Conservation (phyloP, 2,113 vertebrate species). For the Bagarius yarrelli region DNA sequence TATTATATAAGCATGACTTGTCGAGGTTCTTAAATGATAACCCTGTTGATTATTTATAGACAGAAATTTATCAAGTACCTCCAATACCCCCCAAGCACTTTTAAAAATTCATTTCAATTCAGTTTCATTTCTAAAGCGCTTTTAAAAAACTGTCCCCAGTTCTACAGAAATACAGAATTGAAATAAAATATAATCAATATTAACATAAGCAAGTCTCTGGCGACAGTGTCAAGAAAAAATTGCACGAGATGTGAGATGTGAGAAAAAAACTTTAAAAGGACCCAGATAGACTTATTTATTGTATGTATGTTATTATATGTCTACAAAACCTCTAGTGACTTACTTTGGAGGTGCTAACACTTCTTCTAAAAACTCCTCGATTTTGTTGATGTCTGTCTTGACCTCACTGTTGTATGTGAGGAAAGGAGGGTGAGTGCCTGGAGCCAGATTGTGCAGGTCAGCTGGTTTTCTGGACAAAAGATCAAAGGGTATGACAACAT, state of each 20-base stretch:
- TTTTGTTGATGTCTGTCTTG: slow-evolving; percentile 97
- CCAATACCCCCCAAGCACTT: no score
- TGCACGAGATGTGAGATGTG: no score
- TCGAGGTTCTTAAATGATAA: neutral
- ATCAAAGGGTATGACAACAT: neutral
- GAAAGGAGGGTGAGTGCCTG: slow-evolving; percentile 95
- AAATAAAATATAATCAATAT: no score
- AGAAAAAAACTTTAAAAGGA: no score
- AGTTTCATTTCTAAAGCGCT: no score
- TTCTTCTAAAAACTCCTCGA: slow-evolving; percentile 96
- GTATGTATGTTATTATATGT: no score
- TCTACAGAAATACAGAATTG: no score
- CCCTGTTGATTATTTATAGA: neutral
- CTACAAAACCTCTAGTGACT: slow-evolving; percentile 36
- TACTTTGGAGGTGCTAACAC: slow-evolving; percentile 88
- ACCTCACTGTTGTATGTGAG: slow-evolving; percentile 95
- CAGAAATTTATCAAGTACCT: neutral
- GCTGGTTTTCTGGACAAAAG: slow-evolving; percentile 83
- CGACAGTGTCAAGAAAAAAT: no score
- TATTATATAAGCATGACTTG: neutral
- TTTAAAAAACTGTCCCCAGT: no score
- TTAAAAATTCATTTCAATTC: no score
- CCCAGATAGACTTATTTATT: no score
- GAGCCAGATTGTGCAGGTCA: slow-evolving; percentile 94
- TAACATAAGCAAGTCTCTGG: no score